A percentile compares a stretch with the other conserved stretches of the same genome.
Conservation (phyloP, 2,113 vertebrate species). For the Acrocephalus kingi region DNA sequence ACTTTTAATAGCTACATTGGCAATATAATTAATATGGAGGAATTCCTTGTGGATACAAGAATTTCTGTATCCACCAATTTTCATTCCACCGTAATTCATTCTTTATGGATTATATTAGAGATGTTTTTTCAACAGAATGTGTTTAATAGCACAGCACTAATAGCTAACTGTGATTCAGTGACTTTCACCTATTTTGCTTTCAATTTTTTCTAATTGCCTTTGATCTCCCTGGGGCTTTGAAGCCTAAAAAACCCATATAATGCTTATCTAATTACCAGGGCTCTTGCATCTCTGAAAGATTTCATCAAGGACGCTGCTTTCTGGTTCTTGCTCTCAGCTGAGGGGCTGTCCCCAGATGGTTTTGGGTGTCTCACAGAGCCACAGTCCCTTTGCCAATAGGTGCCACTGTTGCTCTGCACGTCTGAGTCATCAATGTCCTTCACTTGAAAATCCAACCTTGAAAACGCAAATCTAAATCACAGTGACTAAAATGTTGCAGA, state of each 20-base stretch:
- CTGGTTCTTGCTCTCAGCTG: not conserved
- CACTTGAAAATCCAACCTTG: not conserved
- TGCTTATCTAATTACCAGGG: not conserved
- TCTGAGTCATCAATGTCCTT: not conserved
- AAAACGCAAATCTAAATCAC: not conserved
- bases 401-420: constrained; percentile 14
- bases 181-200: constrained; percentile 11
- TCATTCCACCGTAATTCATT: not conserved
- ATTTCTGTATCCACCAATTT: not conserved
- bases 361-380: not conserved
- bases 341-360: not conserved
- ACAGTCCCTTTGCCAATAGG: not conserved
- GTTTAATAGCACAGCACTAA: not conserved
- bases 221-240: not conserved
- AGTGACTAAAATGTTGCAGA: not conserved
- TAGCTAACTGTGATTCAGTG: not conserved
- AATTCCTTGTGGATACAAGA: not conserved
- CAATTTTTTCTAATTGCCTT: not conserved
- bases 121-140: not conserved
- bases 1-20: not conserved
- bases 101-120: not conserved
- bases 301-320: not conserved
- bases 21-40: not conserved
- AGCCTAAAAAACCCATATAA: not conserved
- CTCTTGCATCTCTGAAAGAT: not conserved